These are phyloP conservation scores for Pimephales promelas DNA, from an alignment of 2,113 vertebrate genomes.

Conservation along the genomic window DNA sequence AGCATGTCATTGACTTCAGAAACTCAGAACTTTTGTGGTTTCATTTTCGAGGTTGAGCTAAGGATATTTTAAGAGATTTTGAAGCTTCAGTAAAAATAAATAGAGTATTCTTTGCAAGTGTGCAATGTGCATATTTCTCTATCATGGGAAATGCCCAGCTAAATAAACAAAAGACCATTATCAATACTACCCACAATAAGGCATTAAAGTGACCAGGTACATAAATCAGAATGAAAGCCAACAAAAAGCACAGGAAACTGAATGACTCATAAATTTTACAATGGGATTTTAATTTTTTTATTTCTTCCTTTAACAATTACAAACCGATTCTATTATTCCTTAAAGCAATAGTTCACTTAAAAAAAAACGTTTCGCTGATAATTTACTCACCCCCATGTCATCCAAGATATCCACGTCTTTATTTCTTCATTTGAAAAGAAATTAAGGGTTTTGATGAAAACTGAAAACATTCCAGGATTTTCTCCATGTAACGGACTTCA, in stretches of 20 bases:
- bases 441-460: no score
- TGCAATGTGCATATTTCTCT: not conserved
- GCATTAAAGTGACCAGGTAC: not conserved
- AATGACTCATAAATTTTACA: no score
- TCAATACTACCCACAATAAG: not conserved
- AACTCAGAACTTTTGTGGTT: not conserved
- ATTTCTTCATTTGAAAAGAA: no score
- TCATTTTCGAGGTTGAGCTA: not conserved
- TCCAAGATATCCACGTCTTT: no score
- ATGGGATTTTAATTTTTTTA: no score
- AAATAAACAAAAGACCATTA: conserved; percentile 12
- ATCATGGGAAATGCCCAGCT: not conserved
- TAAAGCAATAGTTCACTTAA: no score
- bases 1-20: not conserved
- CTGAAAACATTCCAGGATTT: no score
- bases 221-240: not conserved
- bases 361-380: no score
- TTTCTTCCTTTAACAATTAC: not conserved
- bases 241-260: not conserved
- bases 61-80: not conserved
- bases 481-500: no score
- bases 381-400: no score
- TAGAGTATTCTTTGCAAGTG: not conserved
- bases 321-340: not conserved
- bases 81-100: not conserved